These are phyloP conservation scores for Trididemnum nubilum DNA, from an alignment of 23 tunicate genomes.

Conservation along the genomic window DNA sequence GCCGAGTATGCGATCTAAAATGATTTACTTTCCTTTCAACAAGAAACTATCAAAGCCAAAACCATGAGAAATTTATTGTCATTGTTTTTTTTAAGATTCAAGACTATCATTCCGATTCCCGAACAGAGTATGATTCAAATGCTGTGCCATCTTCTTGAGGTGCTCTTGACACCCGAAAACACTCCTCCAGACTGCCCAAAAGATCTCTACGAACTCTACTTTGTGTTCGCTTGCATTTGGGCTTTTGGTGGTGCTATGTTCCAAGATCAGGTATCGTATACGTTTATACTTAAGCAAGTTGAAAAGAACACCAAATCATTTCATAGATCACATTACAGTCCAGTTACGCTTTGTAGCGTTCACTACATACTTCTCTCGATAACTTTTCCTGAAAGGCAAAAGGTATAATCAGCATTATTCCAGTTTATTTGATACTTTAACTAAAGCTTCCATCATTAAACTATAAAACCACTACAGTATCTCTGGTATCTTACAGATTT, in stretches of 20 bases:
- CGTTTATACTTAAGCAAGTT: not conserved
- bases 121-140: conserved; percentile 96
- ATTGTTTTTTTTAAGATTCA: conserved; percentile 81
- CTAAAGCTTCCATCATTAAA: too few species aligned
- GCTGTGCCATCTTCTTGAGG: conserved; percentile 92
- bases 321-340: not conserved
- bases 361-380: too few species aligned
- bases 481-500: too few species aligned
- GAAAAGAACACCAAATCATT: not conserved
- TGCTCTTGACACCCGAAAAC: conserved; percentile 94
- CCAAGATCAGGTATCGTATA: conserved; percentile 88
- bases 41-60: too few species aligned
- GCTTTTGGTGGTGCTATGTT: conserved; percentile 98
- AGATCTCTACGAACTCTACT: conserved; percentile 96
- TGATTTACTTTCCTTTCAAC: too few species aligned
- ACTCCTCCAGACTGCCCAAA: conserved; percentile 97
- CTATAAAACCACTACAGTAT: too few species aligned
- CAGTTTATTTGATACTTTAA: too few species aligned
- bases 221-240: conserved; percentile 97
- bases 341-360: not conserved
- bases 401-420: too few species aligned
- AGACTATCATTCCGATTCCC: conserved; percentile 99
- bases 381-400: not conserved
- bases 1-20: too few species aligned
- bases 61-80: too few species aligned